phyloP scores from a whole-genome alignment of 1,140 invertebrate species.

The Lerema accius region DNA sequence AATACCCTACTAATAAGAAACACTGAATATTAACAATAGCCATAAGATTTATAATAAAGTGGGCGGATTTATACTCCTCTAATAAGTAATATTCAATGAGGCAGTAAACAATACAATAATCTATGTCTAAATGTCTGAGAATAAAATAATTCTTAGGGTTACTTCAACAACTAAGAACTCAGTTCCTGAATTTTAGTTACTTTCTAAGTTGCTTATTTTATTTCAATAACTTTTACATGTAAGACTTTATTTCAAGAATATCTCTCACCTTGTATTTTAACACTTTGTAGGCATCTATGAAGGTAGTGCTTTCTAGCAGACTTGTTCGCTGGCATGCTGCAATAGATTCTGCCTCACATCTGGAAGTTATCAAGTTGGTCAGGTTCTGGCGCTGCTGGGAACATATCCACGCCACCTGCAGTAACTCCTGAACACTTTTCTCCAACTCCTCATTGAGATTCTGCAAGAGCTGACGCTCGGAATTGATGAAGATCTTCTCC shows the following conservation, averaged over 20 bases:
- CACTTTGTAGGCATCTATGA: slow-evolving; percentile 94
- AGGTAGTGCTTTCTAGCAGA: slow-evolving; percentile 89
- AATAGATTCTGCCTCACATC: slow-evolving; percentile 88
- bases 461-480: slow-evolving; percentile 76
- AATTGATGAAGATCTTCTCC: slow-evolving; percentile 80
- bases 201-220: too few relatives aligned
- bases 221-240: too few relatives aligned
- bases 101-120: too few relatives aligned
- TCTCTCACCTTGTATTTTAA: slow-evolving; percentile 89
- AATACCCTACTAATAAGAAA: too few relatives aligned
- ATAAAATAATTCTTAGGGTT: too few relatives aligned
- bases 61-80: slow-evolving; percentile 4
- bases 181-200: too few relatives aligned
- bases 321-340: slow-evolving; percentile 91
- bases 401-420: slow-evolving; percentile 93
- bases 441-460: slow-evolving; percentile 79
- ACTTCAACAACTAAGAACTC: too few relatives aligned
- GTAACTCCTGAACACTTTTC: slow-evolving; percentile 69
- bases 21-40: too few relatives aligned
- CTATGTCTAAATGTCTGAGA: slow-evolving; percentile 1
- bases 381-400: slow-evolving; percentile 94
- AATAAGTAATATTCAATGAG: neutral
- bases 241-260: too few relatives aligned
- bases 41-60: slow-evolving; percentile 11
- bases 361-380: slow-evolving; percentile 89